phyloP scores from a whole-genome alignment of 2,888 invertebrate species.

The Polymixis flavicincta region DNA sequence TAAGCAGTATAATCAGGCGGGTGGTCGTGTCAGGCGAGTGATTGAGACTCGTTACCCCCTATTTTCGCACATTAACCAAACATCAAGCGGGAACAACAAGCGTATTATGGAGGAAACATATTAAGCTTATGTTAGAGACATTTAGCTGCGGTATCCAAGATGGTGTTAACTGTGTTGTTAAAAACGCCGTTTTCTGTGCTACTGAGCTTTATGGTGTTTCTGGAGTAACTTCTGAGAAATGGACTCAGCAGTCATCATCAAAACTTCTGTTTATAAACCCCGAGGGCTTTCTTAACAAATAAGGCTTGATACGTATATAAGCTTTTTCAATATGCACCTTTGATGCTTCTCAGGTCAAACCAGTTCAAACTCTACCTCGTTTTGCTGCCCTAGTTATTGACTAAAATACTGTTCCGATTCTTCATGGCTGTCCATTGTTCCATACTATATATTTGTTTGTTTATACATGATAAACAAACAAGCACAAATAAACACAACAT shows the following conservation, averaged over 20 bases:
- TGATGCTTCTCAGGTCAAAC: not conserved
- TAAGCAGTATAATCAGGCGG: conserved; percentile 52
- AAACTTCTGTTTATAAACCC: not conserved
- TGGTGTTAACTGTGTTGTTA: not conserved
- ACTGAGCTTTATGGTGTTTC: not conserved
- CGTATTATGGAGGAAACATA: conserved; percentile 59
- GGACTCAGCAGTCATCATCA: not conserved
- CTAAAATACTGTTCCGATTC: not conserved
- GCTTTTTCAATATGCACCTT: not conserved
- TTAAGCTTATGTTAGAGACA: conserved; percentile 43
- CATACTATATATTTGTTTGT: not conserved
- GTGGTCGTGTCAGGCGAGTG: conserved; percentile 57
- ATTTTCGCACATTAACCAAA: conserved; percentile 75
- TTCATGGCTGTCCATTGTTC: not conserved
- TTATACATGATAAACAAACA: conserved; percentile 17
- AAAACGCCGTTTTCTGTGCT: not conserved
- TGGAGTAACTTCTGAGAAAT: not conserved
- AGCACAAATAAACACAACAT: conserved; percentile 4
- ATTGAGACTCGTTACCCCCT: conserved; percentile 68
- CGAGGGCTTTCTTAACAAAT: not conserved
- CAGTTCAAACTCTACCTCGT: too few species aligned
- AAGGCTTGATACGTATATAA: too few species aligned
- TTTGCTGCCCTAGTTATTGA: not conserved
- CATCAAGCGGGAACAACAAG: conserved; percentile 74
- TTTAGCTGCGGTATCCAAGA: conserved; percentile 26